Evolutionary conservation across 2,888 invertebrate genomes (phyloP), one percentile per base, ranked within the genome.

Genomic region (Caenorhabditis uteleia): DNA sequence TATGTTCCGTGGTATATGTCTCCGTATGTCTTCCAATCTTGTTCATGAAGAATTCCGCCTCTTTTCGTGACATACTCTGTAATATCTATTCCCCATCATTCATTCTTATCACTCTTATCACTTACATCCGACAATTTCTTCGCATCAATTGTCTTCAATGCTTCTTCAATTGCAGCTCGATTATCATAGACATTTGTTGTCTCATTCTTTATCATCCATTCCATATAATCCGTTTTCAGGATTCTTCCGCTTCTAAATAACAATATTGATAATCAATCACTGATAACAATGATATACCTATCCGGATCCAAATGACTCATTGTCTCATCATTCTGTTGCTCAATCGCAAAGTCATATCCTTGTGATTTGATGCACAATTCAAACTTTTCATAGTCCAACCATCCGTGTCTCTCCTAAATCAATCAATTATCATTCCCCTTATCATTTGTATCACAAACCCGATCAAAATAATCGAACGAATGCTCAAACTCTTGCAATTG

Each of bases 21-120:
- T 59, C 48, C 18, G 59, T 44, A 31, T 53, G 53, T 20, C 39
- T 40, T 10, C 43, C 53, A 18, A 59, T 59, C 29, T 53, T 53
- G 6, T 53, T 36, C 59, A 53, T 48, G 53, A 59, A 59, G 29
- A 59, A 59, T 31, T 59, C 59, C 12, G 59, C 59, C 20, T 59
- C 59, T 43, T 59, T 59, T 18, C 59, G 50, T 14, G 59, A 53
- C 59, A 59, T 59, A 38, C 59, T 59, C 59, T 59, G 48, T 1
- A 58, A 43, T 12, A n/a, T 34, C 12, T 29, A 23, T 23, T 18
- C 3, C 23, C 7, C 2, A 40, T 23, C 21, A 34, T 12, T 34
- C 12, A 12, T n/a, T 5, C 5, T 38, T 38, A 6, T 10, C 3
- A 6, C 14, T 20, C 12, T 6, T 27, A 45, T 4, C 27, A 20